Conservation (phyloP, 2,888 invertebrate species). For the Eretmocerus hayati region DNA sequence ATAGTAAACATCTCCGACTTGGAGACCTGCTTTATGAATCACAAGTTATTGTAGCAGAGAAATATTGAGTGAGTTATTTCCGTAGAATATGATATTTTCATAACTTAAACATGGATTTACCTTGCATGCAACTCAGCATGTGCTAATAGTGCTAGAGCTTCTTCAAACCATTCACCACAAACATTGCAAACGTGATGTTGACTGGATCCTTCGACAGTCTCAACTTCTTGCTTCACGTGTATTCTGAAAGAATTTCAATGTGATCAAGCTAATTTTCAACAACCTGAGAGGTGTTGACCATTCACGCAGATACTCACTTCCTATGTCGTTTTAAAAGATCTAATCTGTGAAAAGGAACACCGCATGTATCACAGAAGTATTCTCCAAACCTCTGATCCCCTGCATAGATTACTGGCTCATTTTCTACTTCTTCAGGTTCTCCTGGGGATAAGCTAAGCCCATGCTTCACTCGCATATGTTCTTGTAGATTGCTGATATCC, state of each 20-base stretch:
- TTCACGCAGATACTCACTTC: conserved; percentile 40
- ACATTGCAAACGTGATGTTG: conserved; percentile 65
- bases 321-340: conserved; percentile 68
- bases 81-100: background rate
- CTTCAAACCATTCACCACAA: conserved; percentile 71
- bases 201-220: conserved; percentile 35
- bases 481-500: conserved; percentile 55
- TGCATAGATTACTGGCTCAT: conserved; percentile 53
- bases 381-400: conserved; percentile 56
- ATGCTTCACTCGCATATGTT: conserved; percentile 57
- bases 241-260: conserved; percentile 30
- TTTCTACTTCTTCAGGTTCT: conserved; percentile 47
- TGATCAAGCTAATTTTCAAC: background rate
- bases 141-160: conserved; percentile 68
- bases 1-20: conserved; percentile 55
- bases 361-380: conserved; percentile 66
- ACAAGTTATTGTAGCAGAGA: background rate
- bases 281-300: background rate
- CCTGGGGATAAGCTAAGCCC: conserved; percentile 37
- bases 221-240: conserved; percentile 42
- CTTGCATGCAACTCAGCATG: conserved; percentile 74
- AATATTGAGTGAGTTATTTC: background rate
- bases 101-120: conserved; percentile 22
- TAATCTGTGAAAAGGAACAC: conserved; percentile 69
- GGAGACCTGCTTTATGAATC: conserved; percentile 36